These are phyloP conservation scores for Gymnopithys bicolor DNA, from an alignment of 2,797 vertebrate species.

Conservation along the genomic window DNA sequence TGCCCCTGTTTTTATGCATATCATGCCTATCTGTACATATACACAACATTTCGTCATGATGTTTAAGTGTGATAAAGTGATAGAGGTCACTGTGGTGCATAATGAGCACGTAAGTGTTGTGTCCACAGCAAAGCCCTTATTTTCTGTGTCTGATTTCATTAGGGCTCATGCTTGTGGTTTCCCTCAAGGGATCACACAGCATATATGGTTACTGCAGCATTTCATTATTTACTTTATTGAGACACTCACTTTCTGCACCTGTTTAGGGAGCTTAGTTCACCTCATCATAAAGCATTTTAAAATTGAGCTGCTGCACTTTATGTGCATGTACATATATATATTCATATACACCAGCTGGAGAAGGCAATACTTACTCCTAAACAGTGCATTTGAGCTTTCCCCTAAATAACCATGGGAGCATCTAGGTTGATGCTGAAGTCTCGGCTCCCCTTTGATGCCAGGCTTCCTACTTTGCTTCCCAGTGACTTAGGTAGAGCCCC, in stretches of 20 bases:
- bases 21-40: neutral
- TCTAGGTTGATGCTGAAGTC: neutral
- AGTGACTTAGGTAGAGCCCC: accelerated
- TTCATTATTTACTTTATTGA: constrained; percentile 63
- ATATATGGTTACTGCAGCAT: neutral
- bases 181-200: neutral
- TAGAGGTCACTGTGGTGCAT: neutral
- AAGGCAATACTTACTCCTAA: neutral
- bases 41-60: neutral
- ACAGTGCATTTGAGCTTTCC: neutral
- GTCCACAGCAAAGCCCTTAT: neutral
- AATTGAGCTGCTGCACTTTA: constrained; percentile 1
- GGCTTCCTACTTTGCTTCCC: neutral
- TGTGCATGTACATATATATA: neutral
- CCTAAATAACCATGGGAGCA: neutral
- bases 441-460: neutral
- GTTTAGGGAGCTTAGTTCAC: neutral
- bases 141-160: constrained; percentile 35
- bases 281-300: constrained; percentile 13
- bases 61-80: neutral
- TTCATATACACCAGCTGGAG: neutral
- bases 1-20: neutral
- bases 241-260: neutral
- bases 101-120: neutral
- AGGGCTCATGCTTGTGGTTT: neutral